phyloP scores from a whole-genome alignment of 2,888 invertebrate species.

The Drosophila tripunctata region DNA sequence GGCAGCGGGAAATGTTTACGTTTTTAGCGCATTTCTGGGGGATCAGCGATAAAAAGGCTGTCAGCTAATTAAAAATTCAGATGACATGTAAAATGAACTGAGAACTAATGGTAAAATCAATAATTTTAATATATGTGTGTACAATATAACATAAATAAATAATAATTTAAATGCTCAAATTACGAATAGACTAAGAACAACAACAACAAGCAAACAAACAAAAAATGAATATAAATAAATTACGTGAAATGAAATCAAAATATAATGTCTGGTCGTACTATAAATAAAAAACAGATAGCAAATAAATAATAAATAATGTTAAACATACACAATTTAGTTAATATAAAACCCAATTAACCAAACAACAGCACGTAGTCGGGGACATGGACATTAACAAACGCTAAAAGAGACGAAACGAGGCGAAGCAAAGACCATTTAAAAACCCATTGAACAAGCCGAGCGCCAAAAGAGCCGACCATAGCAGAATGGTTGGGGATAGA shows the following conservation, averaged over 20 bases:
- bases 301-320: conserved; percentile 74
- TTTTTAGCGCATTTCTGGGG: conserved; percentile 1
- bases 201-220: conserved; percentile 17
- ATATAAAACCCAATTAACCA: conserved; percentile 74
- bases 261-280: conserved; percentile 24
- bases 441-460: conserved; percentile 56
- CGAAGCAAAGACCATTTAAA: conserved; percentile 60
- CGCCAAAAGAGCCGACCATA: conserved; percentile 34
- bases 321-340: conserved; percentile 79
- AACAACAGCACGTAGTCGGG: conserved; percentile 26
- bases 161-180: conserved; percentile 66
- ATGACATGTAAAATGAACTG: conserved; percentile 54
- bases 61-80: conserved; percentile 73
- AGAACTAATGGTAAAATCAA: conserved; percentile 71
- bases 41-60: conserved; percentile 50
- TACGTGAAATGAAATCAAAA: conserved; percentile 60
- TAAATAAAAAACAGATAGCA: conserved; percentile 18
- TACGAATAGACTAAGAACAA: conserved; percentile 4
- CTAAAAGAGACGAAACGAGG: conserved; percentile 32
- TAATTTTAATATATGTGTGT: conserved; percentile 32
- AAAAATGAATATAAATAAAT: conserved; percentile 60
- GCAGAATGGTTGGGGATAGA: conserved; percentile 9
- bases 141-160: conserved; percentile 50
- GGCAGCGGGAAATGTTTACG: conserved; percentile 9
- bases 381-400: conserved; percentile 33